A percentile compares a stretch with the other conserved stretches of the same genome.
These are phyloP conservation scores for Daktulosphaira vitifoliae DNA, from an alignment of 1,140 invertebrate genomes.

Conservation along the genomic window DNA sequence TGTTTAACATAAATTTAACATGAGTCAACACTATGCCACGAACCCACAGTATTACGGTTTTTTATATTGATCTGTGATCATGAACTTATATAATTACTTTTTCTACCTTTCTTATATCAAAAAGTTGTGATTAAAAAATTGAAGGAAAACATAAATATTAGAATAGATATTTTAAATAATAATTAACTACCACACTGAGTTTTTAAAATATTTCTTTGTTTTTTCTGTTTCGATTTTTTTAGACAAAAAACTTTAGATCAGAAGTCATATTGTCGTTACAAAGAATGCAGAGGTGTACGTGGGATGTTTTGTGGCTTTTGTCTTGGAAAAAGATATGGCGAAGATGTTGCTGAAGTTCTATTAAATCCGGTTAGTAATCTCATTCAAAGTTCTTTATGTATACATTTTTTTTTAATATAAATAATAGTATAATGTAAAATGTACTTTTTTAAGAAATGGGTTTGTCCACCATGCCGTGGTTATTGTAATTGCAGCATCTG, in stretches of 20 bases:
- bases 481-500: conserved; percentile 48
- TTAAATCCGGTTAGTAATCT: conserved; percentile 43
- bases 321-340: conserved; percentile 46
- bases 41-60: no score
- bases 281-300: conserved; percentile 44
- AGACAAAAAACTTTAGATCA: conserved; percentile 47
- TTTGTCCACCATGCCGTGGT: conserved; percentile 46
- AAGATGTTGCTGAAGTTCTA: conserved; percentile 43
- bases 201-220: no score
- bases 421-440: not conserved
- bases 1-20: no score
- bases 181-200: no score
- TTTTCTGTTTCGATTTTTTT: no score
- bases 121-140: no score
- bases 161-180: no score
- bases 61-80: no score
- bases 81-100: no score
- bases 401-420: not conserved
- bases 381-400: not conserved
- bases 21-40: no score
- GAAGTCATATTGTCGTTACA: conserved; percentile 46
- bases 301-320: conserved; percentile 49
- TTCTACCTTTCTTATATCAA: no score
- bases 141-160: no score
- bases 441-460: conserved; percentile 42